Percentiles rank a stretch among this genome's conserved stretches.
These are phyloP conservation scores for Eurystomus glaucurus DNA, from an alignment of 2,797 vertebrate species.

Conservation along the genomic window DNA sequence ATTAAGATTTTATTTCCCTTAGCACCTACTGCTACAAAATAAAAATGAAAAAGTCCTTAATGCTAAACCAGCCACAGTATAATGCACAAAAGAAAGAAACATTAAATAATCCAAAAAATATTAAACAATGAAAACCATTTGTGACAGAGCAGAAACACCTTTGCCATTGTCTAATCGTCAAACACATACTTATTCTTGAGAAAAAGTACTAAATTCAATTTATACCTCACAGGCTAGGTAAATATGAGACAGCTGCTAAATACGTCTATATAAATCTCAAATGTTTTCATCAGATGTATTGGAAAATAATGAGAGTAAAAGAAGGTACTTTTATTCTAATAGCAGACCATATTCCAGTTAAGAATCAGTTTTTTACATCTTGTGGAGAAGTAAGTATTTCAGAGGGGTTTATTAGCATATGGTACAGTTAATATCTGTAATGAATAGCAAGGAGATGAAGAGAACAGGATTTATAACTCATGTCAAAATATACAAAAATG, in stretches of 20 bases:
- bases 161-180: background rate
- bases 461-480: background rate
- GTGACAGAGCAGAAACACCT: conserved; percentile 36
- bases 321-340: background rate
- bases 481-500: background rate
- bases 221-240: conserved; percentile 12
- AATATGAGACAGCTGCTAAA: conserved; percentile 61
- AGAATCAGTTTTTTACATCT: background rate
- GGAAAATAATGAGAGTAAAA: conserved; percentile 47
- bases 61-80: background rate
- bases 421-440: background rate
- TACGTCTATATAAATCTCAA: conserved; percentile 17
- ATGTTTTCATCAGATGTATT: conserved; percentile 46
- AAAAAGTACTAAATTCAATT: conserved; percentile 29
- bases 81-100: background rate
- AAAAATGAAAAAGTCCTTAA: background rate
- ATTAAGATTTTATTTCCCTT: background rate
- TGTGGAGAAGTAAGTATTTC: background rate
- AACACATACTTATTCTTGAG: conserved; percentile 29
- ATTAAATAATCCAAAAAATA: background rate
- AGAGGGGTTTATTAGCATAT: background rate
- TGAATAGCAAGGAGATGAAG: background rate
- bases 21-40: background rate
- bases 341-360: background rate
- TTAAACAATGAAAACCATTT: background rate